Evolutionary conservation across 2,113 vertebrate genomes (phyloP), one percentile per base, ranked within the genome.

Genomic region (Gambusia holbrooki): DNA sequence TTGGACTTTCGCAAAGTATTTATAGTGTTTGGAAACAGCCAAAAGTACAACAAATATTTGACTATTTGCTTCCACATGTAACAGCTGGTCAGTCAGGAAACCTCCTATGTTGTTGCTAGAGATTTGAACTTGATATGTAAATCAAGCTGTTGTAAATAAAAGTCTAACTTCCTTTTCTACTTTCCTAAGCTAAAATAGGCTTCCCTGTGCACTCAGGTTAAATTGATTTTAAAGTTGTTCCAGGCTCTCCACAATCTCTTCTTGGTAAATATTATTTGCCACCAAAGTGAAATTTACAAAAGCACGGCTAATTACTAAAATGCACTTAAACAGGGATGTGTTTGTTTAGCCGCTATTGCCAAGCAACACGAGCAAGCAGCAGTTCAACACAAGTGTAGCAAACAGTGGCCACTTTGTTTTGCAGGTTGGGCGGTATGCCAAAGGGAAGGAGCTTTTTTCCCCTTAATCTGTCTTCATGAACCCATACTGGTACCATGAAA

Each of bases 391-490:
- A 30, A 74, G 69, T 74, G 72, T 29, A 48, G 67, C 79, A 85
- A 81, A 93, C 90, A 92, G 71, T 87, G 80, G 74, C 35, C 72
- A 77, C 89, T 91, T 93, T 92, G 90, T 93, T 84, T 82, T 40
- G 67, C 3, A 0, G 87, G 80, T 84, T 82, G 69, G 89, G 87
- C 88, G 54, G 69, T 33, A 75, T 37, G 87, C 88, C 92, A 92
- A 74, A 72, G 68, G 62, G 77, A 77, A 72, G 32, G 35, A 79
- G 48, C 35, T 22, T 45, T 35, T 29, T 71, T 8, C 32, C 33
- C 67, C 69, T 72, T 74, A 80, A 84, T 82, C 73, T 66, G 60
- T 77, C 29, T 67, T 48, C 51, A n/a, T 74, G 14, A 69, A 35
- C 1, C 7, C 33, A 35, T 35, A 35, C 76, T 86, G 79, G 69